phyloP scores from a whole-genome alignment of 2,113 vertebrate genomes.

The Variabilichromis moorii region DNA sequence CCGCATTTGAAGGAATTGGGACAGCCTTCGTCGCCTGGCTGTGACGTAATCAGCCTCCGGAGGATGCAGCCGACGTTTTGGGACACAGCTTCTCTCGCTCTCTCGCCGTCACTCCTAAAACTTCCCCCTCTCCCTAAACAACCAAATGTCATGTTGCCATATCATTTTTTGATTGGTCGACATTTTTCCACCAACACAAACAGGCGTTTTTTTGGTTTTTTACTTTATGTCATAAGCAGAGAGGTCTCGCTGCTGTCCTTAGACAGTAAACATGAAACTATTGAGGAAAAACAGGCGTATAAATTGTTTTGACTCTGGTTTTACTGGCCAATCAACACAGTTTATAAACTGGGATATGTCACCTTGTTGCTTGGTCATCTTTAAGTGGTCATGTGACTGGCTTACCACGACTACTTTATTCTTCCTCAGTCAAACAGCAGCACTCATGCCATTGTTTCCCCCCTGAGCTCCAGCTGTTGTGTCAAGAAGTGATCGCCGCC shows the following conservation, averaged over 20 bases:
- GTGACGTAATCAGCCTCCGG: fast-evolving
- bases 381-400: fast-evolving
- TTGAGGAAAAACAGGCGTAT: not conserved
- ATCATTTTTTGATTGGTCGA: not conserved
- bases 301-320: not conserved
- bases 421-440: not conserved
- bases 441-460: fast-evolving
- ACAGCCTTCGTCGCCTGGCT: too few species aligned
- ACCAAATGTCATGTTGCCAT: not conserved
- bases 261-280: not conserved
- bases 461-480: not conserved
- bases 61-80: too few species aligned
- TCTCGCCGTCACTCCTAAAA: not conserved
- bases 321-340: not conserved
- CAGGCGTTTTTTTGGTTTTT: fast-evolving
- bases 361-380: not conserved
- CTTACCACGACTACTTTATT: not conserved
- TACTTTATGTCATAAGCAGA: not conserved
- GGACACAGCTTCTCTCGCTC: too few species aligned
- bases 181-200: too few species aligned
- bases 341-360: fast-evolving
- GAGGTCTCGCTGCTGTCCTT: fast-evolving
- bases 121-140: not conserved
- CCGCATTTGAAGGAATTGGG: too few species aligned
- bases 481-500: fast-evolving